These are phyloP conservation scores for Euphonia xanthogaster DNA, from an alignment of 2,797 vertebrate genomes.

Conservation along the genomic window DNA sequence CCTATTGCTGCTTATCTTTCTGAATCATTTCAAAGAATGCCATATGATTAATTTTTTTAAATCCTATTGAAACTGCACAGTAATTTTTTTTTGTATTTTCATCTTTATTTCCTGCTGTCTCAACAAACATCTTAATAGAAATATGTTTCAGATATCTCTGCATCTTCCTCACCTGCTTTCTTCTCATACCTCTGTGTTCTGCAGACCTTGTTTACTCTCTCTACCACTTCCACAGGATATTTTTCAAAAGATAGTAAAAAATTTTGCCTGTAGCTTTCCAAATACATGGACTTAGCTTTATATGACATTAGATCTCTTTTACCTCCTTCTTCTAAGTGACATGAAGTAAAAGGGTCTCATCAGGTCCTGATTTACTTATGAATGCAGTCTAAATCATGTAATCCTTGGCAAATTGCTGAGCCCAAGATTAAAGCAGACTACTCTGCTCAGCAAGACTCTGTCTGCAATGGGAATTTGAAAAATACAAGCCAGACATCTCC, in stretches of 20 bases:
- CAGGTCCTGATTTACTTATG: neutral
- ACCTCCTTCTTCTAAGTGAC: neutral
- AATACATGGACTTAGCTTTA: neutral
- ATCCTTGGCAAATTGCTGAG: constrained; percentile 38
- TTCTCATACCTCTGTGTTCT: neutral
- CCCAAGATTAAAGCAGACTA: constrained; percentile 7
- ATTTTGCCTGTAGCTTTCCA: neutral
- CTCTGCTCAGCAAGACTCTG: neutral
- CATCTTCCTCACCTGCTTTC: neutral
- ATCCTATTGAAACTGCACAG: neutral
- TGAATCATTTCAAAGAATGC: neutral
- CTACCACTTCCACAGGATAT: neutral
- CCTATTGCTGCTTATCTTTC: neutral
- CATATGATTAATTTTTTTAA: neutral
- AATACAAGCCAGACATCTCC: neutral
- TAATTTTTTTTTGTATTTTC: neutral
- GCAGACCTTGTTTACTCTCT: neutral
- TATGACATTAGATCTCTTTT: neutral
- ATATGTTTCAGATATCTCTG: neutral
- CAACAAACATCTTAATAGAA: neutral
- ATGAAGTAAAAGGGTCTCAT: neutral
- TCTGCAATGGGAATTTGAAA: neutral
- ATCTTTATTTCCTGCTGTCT: neutral
- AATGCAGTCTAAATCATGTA: neutral
- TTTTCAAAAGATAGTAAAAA: neutral